A percentile compares a stretch with the other conserved stretches of the same genome.
Conservation (phyloP, 2,113 vertebrate species). For the Sebastes schlegelii region DNA sequence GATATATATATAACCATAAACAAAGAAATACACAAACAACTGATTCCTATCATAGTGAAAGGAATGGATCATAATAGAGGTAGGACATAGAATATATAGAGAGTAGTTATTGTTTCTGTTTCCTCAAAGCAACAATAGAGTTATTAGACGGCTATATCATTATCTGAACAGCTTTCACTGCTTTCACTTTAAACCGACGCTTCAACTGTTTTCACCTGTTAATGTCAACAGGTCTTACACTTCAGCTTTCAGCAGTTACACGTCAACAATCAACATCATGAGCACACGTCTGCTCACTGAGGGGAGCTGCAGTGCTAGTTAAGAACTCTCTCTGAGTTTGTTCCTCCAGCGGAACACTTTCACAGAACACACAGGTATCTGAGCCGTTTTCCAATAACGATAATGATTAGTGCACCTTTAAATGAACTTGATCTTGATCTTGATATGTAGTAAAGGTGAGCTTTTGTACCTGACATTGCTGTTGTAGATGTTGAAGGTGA, state of each 20-base stretch:
- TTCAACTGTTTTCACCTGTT: not conserved
- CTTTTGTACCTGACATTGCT: slow-evolving; percentile 90
- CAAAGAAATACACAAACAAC: not conserved
- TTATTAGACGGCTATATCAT: not conserved
- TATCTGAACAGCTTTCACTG: not conserved
- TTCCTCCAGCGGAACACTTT: too few species aligned
- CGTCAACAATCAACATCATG: too few species aligned
- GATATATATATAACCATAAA: not conserved
- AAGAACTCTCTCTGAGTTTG: too few species aligned
- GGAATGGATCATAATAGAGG: not conserved
- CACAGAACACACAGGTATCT: too few species aligned
- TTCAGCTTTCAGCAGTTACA: too few species aligned
- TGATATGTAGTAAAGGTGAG: not conserved
- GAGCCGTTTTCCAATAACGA: not conserved
- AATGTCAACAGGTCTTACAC: too few species aligned
- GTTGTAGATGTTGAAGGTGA: slow-evolving; percentile 97
- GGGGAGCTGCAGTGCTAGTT: too few species aligned
- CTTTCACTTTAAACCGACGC: not conserved
- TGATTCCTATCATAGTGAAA: not conserved
- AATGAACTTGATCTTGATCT: not conserved
- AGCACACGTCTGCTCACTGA: too few species aligned
- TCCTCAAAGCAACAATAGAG: not conserved
- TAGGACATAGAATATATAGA: not conserved
- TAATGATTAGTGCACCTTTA: not conserved
- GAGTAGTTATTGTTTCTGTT: not conserved